Percentiles rank a stretch among this genome's conserved stretches.
Evolutionary conservation across 30 jellyfish, hydroid and myxozoan species (phyloP).

Genomic region (Catostylus mosaicus): DNA sequence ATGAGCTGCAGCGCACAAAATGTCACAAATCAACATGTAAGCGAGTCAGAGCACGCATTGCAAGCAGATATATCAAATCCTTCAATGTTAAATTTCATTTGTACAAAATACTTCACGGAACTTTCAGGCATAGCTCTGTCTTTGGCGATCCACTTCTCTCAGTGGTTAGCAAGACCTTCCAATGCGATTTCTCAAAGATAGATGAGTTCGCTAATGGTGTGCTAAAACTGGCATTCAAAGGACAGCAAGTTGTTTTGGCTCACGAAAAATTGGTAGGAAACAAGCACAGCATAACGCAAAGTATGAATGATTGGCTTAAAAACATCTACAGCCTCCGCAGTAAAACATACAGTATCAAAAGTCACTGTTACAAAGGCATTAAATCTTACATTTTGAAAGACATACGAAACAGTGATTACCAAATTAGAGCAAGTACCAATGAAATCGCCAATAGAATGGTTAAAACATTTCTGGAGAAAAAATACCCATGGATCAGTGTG

Average conservation of each 20-base stretch:
- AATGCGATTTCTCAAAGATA: constrained; percentile 34
- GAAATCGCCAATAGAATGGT: constrained; percentile 1
- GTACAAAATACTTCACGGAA: constrained; percentile 21
- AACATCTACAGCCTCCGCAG: constrained; percentile 23
- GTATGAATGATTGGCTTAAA: constrained; percentile 37
- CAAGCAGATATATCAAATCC: constrained; percentile 8
- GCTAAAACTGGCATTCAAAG: constrained; percentile 34
- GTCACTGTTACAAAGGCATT: constrained; percentile 23
- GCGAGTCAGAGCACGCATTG: constrained; percentile 21
- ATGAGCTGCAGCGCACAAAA: constrained; percentile 3
- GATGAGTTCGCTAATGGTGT: constrained; percentile 23
- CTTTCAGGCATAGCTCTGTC: constrained; percentile 9
- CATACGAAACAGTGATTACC: constrained; percentile 23
- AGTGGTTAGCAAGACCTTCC: constrained; percentile 6
- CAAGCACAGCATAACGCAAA: constrained; percentile 24
- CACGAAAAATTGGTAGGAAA: constrained; percentile 46
- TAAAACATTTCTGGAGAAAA: constrained; percentile 11
- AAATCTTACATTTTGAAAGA: neutral
- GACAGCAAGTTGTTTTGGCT: constrained; percentile 55
- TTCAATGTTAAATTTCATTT: constrained; percentile 9
- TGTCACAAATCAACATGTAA: constrained; percentile 24
- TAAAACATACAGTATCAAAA: neutral
- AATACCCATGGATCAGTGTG: constrained; percentile 45
- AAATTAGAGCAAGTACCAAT: constrained; percentile 5
- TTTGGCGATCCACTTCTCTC: constrained; percentile 48